Evolutionary conservation across 2,797 vertebrate genomes (phyloP), one percentile per base, ranked within the genome.

Genomic region (Pampus argenteus): DNA sequence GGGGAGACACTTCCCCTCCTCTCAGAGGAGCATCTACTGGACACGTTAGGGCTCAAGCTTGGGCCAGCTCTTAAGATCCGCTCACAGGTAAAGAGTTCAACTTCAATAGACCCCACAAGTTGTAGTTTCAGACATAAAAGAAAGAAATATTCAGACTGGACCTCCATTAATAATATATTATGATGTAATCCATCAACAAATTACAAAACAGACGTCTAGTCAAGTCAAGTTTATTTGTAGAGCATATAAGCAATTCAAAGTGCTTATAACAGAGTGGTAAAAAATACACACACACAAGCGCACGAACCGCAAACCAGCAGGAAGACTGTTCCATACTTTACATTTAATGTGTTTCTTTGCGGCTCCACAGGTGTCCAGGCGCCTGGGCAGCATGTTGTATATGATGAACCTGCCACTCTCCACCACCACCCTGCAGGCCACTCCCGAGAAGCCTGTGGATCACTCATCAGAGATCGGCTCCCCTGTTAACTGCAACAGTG

Each of bases 1-100:
- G 98, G 98, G 62, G 96, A 98, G 93, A 99, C 96, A 0, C 92
- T 99, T 57, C 97, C 96, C 0, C 92, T 99, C n/a, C 95, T 99
- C 61, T 98, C 97, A 65, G 98, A 99, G 76, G 96, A 98, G 48
- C 98, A 99, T 83, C 96, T 99, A 28, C 91, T 98, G 79, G 96
- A 97, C 74, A 97, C 96, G 17, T 92, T 99, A 90, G 97, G 98
- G 29, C 90, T 99, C 71, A 99, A 98, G 80, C 94, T 99, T 0
- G 98, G 98, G 34, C 98, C 98, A 0, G 97, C 97, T 5, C 87
- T 99, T 6, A 99, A 98, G 92, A 97, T 99, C 74, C 96, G 96
- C 38, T 96, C 96, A 44, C 98, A 99, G 97, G 98, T 98, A 93
- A 0, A 71, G 54, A 66, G 58, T 42, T 3, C 29, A 31, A 8